These are phyloP conservation scores for Dendrocincla fuliginosa DNA, from an alignment of 2,797 vertebrate species.

Conservation along the genomic window DNA sequence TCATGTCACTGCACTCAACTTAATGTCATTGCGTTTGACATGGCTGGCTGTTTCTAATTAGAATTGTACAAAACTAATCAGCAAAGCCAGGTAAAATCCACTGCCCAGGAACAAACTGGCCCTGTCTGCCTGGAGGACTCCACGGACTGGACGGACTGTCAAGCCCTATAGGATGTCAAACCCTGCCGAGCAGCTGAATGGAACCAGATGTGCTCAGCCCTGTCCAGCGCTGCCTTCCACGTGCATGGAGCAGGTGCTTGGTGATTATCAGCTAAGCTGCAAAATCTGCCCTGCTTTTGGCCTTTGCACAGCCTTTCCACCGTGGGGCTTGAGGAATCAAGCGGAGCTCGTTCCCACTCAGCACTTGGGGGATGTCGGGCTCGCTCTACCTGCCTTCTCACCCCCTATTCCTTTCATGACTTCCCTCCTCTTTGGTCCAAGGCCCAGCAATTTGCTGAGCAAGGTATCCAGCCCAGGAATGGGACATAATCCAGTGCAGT, in stretches of 20 bases:
- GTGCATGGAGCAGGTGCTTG: conserved; percentile 10
- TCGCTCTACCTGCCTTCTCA: not conserved
- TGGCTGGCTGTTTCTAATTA: conserved; percentile 22
- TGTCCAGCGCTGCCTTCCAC: not conserved
- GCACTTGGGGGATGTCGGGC: not conserved
- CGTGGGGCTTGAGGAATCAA: not conserved
- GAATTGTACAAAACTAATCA: conserved; percentile 12
- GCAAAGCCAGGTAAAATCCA: conserved; percentile 7
- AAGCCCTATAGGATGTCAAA: conserved; percentile 30
- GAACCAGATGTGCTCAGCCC: conserved; percentile 36
- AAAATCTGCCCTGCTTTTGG: not conserved
- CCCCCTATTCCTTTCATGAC: not conserved
- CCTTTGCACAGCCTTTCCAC: not conserved
- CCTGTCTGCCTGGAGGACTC: not conserved
- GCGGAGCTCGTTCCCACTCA: not conserved
- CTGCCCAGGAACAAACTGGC: not conserved
- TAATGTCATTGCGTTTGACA: not conserved
- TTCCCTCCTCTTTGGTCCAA: not conserved
- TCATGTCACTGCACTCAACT: not conserved
- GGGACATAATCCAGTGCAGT: conserved; percentile 12
- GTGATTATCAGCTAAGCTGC: not conserved
- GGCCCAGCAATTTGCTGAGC: conserved; percentile 32
- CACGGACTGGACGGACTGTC: not conserved
- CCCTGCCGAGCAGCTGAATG: not conserved
- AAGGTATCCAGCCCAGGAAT: not conserved